A percentile compares a stretch with the other conserved stretches of the same genome.
phyloP scores from a whole-genome alignment of 2,113 vertebrate genomes.

The Brachirus orientalis region DNA sequence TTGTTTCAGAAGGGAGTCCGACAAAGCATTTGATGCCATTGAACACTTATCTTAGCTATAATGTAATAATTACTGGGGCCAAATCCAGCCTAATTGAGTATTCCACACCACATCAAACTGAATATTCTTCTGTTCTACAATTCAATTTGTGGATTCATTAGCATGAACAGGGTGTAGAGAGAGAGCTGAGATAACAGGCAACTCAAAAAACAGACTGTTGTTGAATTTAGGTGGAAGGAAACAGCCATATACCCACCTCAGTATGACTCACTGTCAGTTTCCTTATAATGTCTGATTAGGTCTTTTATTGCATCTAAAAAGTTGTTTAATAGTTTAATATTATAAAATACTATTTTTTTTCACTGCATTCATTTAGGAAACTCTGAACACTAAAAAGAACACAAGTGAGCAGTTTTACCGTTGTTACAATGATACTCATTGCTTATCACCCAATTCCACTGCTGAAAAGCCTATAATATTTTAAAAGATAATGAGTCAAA shows the following conservation, averaged over 20 bases:
- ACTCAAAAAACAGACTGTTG: constrained; percentile 30
- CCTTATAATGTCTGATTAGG: neutral
- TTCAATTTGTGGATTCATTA: constrained; percentile 85
- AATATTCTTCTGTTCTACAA: constrained; percentile 77
- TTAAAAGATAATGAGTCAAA: constrained; percentile 64
- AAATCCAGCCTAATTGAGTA: constrained; percentile 76
- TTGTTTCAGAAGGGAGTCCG: constrained; percentile 58
- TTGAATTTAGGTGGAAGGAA: constrained; percentile 41
- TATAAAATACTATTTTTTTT: no score
- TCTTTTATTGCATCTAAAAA: constrained; percentile 9
- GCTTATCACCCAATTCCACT: constrained; percentile 56
- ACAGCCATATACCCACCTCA: constrained; percentile 15
- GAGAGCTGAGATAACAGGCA: constrained; percentile 62
- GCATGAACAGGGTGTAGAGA: constrained; percentile 62
- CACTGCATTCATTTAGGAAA: constrained; percentile 17
- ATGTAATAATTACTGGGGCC: constrained; percentile 79
- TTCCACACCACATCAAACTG: constrained; percentile 69
- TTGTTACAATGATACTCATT: constrained; percentile 26
- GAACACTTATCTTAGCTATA: constrained; percentile 67
- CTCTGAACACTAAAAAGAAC: no score
- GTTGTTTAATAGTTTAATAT: neutral
- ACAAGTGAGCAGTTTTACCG: constrained; percentile 25
- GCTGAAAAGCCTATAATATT: constrained; percentile 40
- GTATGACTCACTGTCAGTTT: constrained; percentile 1
- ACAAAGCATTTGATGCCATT: constrained; percentile 72